Evolutionary conservation across 2,797 vertebrate species (phyloP), one percentile per base, ranked within the genome.

Genomic region (Xiphorhynchus erythropygius): DNA sequence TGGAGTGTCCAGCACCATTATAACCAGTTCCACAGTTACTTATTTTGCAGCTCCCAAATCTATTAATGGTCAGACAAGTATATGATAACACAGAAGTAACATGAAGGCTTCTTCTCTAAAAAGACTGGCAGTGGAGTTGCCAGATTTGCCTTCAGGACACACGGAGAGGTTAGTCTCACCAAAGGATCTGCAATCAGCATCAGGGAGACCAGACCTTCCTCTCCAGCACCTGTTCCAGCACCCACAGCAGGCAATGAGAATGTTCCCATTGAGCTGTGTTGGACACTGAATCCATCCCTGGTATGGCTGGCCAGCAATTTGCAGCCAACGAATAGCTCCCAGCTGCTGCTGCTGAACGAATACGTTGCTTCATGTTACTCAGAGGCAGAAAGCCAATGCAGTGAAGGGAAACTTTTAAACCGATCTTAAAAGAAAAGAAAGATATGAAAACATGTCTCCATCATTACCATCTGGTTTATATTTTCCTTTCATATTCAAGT

Each of bases 401-500:
- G 97, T 97, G 97, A 98, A 98, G 84, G 97, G 97, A 98, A 97
- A 98, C 98, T 98, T 98, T 98, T 98, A 98, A 98, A 98, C 95
- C 17, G n/a, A 97, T 97, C 98, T 98, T 96, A 97, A 96, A 98
- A 96, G 97, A 91, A 98, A 98, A 97, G 97, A 97, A 98, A 98
- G 98, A 98, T 98, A 98, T 91, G 95, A 98, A 98, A 97, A 98
- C 63, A 90, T 65, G 93, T 98, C 98, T 98, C 98, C 98, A 98
- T 98, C 98, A 98, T 98, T 97, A 97, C 98, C 98, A 98, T 98
- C 98, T 98, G 98, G 98, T 98, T 97, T 97, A 78, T 88, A 96
- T 97, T 96, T 96, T 95, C 68, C 64, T 89, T 93, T 95, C 85
- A 85, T 95, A 92, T 91, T 87, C 68, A 68, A 83, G 87, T 56